Conservation (phyloP, 2,113 vertebrate species). For the Burhinus oedicnemus region DNA sequence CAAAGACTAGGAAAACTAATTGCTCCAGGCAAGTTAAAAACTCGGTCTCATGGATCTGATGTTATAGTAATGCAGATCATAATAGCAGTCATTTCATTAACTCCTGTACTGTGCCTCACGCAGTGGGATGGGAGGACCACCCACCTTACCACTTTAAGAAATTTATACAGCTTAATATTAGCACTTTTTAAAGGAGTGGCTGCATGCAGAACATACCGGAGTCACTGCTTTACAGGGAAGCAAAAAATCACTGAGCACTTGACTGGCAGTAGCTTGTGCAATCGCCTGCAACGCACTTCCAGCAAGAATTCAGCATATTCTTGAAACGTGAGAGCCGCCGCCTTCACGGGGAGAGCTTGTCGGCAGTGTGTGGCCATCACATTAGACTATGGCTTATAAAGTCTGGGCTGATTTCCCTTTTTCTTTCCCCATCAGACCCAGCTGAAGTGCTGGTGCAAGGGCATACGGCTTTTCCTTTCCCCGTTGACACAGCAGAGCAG, state of each 20-base stretch:
- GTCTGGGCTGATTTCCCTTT: background rate
- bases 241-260: background rate
- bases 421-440: background rate
- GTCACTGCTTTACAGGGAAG: background rate
- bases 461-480: background rate
- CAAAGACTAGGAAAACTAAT: background rate
- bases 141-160: background rate
- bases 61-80: background rate
- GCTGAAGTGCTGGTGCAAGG: background rate
- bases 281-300: background rate
- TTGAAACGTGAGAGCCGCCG: background rate
- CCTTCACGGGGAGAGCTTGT: background rate
- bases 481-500: background rate
- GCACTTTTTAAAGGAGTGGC: background rate
- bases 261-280: background rate
- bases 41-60: background rate
- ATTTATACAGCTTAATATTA: background rate
- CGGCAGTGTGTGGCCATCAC: background rate
- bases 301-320: background rate
- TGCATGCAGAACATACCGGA: background rate
- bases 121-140: background rate
- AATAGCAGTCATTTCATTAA: background rate
- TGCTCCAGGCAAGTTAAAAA: background rate
- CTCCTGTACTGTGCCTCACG: background rate
- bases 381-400: background rate